A percentile compares a stretch with the other conserved stretches of the same genome.
Conservation (phyloP, 2,113 vertebrate genomes). For the Scomber japonicus region DNA sequence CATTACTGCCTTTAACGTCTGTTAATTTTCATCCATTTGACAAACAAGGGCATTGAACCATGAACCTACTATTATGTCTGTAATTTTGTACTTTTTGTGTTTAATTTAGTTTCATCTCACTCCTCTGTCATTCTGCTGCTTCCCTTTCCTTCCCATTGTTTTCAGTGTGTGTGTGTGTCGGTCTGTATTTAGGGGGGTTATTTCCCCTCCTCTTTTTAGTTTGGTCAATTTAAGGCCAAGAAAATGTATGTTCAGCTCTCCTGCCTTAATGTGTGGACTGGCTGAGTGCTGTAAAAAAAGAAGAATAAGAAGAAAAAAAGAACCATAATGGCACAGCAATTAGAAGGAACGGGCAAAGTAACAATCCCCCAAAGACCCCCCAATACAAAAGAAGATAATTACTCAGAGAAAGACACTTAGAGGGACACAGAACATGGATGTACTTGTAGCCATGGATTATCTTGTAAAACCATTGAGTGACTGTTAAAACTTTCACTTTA, state of each 20-base stretch:
- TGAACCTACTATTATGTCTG: neutral
- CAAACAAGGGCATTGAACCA: too few relatives aligned
- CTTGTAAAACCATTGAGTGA: slow-evolving; percentile 19
- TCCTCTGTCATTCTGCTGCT: slow-evolving; percentile 1
- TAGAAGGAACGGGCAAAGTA: slow-evolving; percentile 57
- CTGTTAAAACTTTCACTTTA: neutral
- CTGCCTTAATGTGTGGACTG: slow-evolving; percentile 69
- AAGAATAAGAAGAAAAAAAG: slow-evolving; percentile 16
- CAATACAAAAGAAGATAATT: slow-evolving; percentile 56
- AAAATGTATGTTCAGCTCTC: slow-evolving; percentile 68
- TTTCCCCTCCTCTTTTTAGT: slow-evolving; percentile 57
- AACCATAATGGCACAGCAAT: slow-evolving; percentile 70
- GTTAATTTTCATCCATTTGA: too few relatives aligned
- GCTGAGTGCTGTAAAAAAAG: slow-evolving; percentile 69
- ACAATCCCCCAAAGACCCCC: slow-evolving; percentile 61
- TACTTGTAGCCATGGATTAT: slow-evolving; percentile 3
- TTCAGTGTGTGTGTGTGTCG: slow-evolving; percentile 13
- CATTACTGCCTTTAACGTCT: too few relatives aligned
- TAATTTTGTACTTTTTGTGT: slow-evolving; percentile 5
- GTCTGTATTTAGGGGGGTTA: slow-evolving; percentile 5
- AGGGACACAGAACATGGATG: slow-evolving; percentile 44
- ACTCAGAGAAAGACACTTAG: slow-evolving; percentile 39
- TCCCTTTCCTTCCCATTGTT: slow-evolving; percentile 23
- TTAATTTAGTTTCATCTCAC: slow-evolving; percentile 9
- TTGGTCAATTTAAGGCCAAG: slow-evolving; percentile 64